Conservation (phyloP, 1,140 invertebrate species). For the Lucilia sericata region DNA sequence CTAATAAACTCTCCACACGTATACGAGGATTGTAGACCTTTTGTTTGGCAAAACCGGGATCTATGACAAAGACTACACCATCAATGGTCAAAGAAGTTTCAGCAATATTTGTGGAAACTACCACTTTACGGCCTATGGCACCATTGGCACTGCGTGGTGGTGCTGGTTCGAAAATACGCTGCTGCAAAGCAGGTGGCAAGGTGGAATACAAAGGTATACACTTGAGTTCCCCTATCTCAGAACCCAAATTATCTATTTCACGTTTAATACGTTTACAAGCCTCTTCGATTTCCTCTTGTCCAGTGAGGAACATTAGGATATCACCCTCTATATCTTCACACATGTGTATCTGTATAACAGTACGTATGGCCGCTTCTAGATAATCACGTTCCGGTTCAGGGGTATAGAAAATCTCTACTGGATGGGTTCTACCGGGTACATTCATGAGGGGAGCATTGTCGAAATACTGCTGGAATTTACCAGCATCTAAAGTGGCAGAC, state of each 20-base stretch:
- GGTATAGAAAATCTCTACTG: slow-evolving; percentile 99
- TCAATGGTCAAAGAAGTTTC: slow-evolving; percentile 99
- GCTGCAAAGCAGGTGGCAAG: slow-evolving; percentile 96
- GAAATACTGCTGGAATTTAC: slow-evolving; percentile 99
- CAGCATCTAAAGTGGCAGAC: slow-evolving; percentile 99
- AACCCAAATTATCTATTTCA: slow-evolving; percentile 96
- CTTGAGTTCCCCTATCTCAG: slow-evolving; percentile 96
- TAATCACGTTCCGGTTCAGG: slow-evolving; percentile 99
- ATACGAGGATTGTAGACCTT: slow-evolving; percentile 98
- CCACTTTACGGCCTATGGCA: slow-evolving; percentile 94
- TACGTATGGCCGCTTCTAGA: slow-evolving; percentile 97
- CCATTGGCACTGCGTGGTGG: slow-evolving; percentile 94
- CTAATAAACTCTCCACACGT: slow-evolving; percentile 95
- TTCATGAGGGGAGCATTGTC: slow-evolving; percentile 99
- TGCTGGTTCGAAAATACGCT: slow-evolving; percentile 96
- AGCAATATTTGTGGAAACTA: slow-evolving; percentile 99
- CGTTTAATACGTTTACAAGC: slow-evolving; percentile 98
- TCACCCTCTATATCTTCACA: slow-evolving; percentile 97
- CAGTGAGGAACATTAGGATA: slow-evolving; percentile 95
- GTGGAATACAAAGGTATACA: slow-evolving; percentile 99
- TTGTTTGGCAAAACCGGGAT: slow-evolving; percentile 99
- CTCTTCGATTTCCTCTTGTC: slow-evolving; percentile 97
- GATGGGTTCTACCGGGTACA: slow-evolving; percentile 93
- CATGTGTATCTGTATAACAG: slow-evolving; percentile 99
- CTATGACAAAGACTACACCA: slow-evolving; percentile 99